A percentile compares a stretch with the other conserved stretches of the same genome.
Conservation (phyloP, 2,113 vertebrate species). For the Puma concolor region DNA sequence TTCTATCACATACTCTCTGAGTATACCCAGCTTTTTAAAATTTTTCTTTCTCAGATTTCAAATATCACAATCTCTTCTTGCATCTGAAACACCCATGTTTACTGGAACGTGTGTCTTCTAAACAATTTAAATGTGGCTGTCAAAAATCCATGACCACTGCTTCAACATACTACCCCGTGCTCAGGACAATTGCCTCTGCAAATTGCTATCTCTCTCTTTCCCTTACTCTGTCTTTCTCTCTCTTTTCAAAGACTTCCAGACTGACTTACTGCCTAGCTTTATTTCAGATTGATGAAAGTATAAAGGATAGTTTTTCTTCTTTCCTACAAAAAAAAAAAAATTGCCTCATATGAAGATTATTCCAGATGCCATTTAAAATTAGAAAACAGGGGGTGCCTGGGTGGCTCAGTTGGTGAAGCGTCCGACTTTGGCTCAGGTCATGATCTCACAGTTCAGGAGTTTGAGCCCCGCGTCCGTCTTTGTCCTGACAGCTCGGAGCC, state of each 20-base stretch:
- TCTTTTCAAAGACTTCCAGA: background rate
- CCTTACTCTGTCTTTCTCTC: background rate
- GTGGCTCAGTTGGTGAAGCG: no score
- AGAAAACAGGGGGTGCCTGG: background rate
- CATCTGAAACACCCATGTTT: constrained; percentile 46
- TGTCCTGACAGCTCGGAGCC: no score
- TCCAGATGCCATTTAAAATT: background rate
- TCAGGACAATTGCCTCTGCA: constrained; percentile 38
- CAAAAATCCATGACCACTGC: constrained; percentile 31
- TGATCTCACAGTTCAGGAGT: no score
- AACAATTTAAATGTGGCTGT: constrained; percentile 65
- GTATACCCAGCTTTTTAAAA: background rate
- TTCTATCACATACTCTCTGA: background rate
- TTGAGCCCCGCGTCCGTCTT: no score
- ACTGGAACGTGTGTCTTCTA: constrained; percentile 22
- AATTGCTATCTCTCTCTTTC: background rate
- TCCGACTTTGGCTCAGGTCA: no score
- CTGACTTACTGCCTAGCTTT: background rate
- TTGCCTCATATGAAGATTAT: background rate
- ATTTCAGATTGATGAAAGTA: constrained; percentile 23
- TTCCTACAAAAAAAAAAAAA: background rate
- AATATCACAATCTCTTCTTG: background rate
- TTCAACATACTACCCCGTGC: background rate
- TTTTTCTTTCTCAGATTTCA: constrained; percentile 12
- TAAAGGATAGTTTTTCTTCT: background rate